Base-by-base conservation (phyloP, 2,113 vertebrate genomes). In the Syngnathoides biaculeatus region DNA sequence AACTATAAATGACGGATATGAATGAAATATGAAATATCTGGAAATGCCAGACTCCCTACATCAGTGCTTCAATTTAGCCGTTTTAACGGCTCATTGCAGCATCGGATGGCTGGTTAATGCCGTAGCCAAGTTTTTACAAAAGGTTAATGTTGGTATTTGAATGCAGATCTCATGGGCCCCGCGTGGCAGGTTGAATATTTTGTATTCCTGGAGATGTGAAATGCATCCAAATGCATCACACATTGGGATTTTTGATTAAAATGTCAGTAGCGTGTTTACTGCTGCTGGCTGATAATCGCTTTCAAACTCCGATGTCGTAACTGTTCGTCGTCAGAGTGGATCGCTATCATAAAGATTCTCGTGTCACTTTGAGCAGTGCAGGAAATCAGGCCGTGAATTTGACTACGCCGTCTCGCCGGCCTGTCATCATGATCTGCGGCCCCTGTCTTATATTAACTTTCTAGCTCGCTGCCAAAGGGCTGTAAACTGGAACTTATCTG, bases 401-500 rank as follows among this genome's bases (percentile, higher is more conserved):
- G 59, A 68, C 73, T 71, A 10, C 74, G 77, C 69, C 64, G 56
- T 60, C 73, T 73, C 20, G 52, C 45, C 67, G 69, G 61, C 61
- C 68, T 73, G 76, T 77, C 77, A 71, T 74, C 48, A 38, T 73
- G 67, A 64, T 73, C 63, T 75, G 75, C 64, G 66, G 71, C 65
- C 65, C 77, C 69, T 64, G 68, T 71, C 67, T 82, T 75, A 79
- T 80, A 85, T 86, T 64, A 75, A 79, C 58, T 79, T 81, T 77
- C 57, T 70, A 72, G 60, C 71, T 83, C 64, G 17, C 58, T 66
- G 73, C 80, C 74, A 71, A 71, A 38, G 64, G 66, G 72, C 74
- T 57, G 68, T 77, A 78, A 79, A 48, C 55, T 61, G 75, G 55
- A 79, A 75, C 80, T 73, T 66, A 84, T 79, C 81, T 84, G 79